Evolutionary conservation across 2,888 invertebrate species (phyloP), one percentile per base, ranked within the genome.

Genomic region (Trichopria drosophilae): DNA sequence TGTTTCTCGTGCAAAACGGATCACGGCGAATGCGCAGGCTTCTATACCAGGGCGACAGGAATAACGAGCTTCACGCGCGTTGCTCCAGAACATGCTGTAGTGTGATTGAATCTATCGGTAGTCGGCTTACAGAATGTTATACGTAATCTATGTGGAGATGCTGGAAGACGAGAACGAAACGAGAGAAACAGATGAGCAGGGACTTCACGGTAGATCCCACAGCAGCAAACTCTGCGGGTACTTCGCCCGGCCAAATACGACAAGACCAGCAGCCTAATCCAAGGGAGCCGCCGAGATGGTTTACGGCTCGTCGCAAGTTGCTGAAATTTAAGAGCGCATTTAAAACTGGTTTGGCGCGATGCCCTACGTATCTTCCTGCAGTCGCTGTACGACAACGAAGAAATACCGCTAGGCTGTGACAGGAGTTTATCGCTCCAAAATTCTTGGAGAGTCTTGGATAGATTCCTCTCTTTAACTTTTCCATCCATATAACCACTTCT

Each of bases 261-360:
- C 66, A 63, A 62, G 64, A 63, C 47, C 65, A 65, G 66, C 66
- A 64, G 68, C 67, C 69, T 69, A 68, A 69, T 65, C 62, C 64
- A 58, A 61, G 61, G 47, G 69, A 66, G 67, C 66, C 65, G 66
- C 63, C 65, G 69, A 69, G 71, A 72, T 73, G 69, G 69, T 73
- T 73, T 73, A 73, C 73, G 70, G 69, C 68, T 69, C 72, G 73
- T 68, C 67, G 71, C 69, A 70, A 68, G 66, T 69, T 69, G 67
- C 66, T 65, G 67, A 71, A 73, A 73, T 73, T 73, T 73, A 73
- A 73, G 73, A 73, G 72, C 71, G 71, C 73, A 73, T 73, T 73
- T 73, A 73, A 73, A 73, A 73, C 73, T 73, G 73, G 73, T 74
- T 73, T 73, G 73, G 73, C 73, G 71, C 70, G 69, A 68, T 73